phyloP scores from a whole-genome alignment of 2,888 invertebrate species.

The Agonopterix arenella region DNA sequence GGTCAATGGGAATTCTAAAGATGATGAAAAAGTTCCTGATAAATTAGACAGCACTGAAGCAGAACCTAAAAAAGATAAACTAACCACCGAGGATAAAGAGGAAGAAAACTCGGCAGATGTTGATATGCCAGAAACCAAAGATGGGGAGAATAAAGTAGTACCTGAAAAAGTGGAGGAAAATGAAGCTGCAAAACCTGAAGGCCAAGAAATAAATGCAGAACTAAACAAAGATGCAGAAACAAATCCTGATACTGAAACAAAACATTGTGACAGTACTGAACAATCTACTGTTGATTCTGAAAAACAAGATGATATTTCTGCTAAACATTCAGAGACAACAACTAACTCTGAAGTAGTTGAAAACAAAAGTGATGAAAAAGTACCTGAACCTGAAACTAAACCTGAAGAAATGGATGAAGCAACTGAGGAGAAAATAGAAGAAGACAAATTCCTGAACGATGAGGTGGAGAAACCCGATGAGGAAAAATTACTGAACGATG shows the following conservation, averaged over 20 bases:
- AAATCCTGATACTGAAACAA: too few species aligned
- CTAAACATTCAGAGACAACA: too few species aligned
- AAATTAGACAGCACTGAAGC: constrained; percentile 4
- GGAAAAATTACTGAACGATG: constrained; percentile 2
- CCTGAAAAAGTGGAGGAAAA: too few species aligned
- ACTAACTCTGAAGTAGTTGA: not conserved
- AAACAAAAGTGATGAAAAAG: constrained; percentile 11
- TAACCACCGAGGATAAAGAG: too few species aligned
- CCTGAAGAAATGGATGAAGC: constrained; percentile 7
- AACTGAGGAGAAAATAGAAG: constrained; percentile 1
- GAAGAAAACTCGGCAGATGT: not conserved
- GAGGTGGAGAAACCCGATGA: constrained; percentile 2
- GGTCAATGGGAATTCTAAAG: constrained; percentile 12
- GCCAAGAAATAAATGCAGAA: too few species aligned
- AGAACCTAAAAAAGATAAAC: constrained; percentile 2
- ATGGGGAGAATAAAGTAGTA: too few species aligned
- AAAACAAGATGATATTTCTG: too few species aligned
- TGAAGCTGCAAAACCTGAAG: too few species aligned
- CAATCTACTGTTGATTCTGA: too few species aligned
- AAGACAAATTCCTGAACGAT: constrained; percentile 1
- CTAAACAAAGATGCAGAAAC: too few species aligned
- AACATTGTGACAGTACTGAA: too few species aligned
- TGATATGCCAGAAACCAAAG: constrained; percentile 3
- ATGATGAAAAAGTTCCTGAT: constrained; percentile 1
- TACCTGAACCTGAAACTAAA: constrained; percentile 15